Base-by-base conservation (phyloP, 1,140 invertebrate genomes). In the Hycleus cichorii region DNA sequence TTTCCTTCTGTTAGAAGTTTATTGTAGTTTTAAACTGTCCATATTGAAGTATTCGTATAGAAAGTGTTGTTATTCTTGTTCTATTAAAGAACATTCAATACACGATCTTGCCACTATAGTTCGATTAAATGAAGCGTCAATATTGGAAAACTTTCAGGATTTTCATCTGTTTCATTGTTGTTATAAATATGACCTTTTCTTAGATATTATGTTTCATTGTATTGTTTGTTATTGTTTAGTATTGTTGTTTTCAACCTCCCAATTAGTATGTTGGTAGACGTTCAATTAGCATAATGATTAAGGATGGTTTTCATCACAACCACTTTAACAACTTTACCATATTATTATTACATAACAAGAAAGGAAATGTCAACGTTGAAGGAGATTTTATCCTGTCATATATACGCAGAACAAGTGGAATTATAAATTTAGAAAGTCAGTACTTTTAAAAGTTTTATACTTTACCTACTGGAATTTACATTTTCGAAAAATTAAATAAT, bases 201-300 rank as follows among this genome's bases (percentile, higher is more conserved):
- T 47, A 24, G 45, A 12, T 24, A 12, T 47, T 25, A 44, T 25
- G 25, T 11, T 24, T 12, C 9, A 47, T 24, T 9, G n/a, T 9
- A 32, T 32, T 27, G 47, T 12, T 39, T 26, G 38, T 32, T 32
- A 32, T 32, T 32, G 32, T 32, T 32, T 32, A 7, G 4, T 18
- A 18, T 32, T 32, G 32, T 32, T 32, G 7, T 32, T 32, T 32
- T 32, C 32, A 32, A 32, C 2, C 32, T 32, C 32, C 18, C 32
- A 32, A 32, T 32, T 32, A 32, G 32, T 32, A 18, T 18, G 49
- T 39, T 58, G 49, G 48, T 44, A 32, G 43, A 49, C 11, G 49
- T 58, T 52, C 57, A 58, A 58, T 58, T 58, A 58, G 49, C 57
- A 58, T 58, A 58, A 58, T 58, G 51, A 58, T 49, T 26, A 47